Evolutionary conservation across 2,888 invertebrate genomes (phyloP).

Genomic region (Tinea trinotella): DNA sequence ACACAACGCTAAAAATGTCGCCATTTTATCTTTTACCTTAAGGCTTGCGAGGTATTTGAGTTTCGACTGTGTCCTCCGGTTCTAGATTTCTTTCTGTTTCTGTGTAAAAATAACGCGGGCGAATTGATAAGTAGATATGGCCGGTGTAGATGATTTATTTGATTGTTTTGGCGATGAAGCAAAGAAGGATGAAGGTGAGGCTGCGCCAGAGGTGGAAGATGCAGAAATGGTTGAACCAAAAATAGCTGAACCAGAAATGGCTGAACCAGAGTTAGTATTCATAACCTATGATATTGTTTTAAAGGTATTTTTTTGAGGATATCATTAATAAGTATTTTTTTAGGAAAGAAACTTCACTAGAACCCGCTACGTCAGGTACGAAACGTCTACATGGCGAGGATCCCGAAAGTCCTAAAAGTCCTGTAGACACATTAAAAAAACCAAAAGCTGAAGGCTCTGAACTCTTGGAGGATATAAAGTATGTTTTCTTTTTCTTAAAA

Average conservation of each 20-base stretch:
- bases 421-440: constrained; percentile 48
- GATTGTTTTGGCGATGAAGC: constrained; percentile 56
- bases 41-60: no score
- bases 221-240: constrained; percentile 34
- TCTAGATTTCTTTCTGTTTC: no score
- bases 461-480: constrained; percentile 52
- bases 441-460: constrained; percentile 44
- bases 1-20: no score
- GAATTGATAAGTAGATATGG: constrained; percentile 33
- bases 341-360: not conserved
- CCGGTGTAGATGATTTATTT: constrained; percentile 49
- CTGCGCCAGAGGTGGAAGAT: constrained; percentile 30
- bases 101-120: not conserved
- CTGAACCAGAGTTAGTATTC: constrained; percentile 26
- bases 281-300: constrained; percentile 1
- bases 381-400: not conserved
- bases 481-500: no score
- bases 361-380: constrained; percentile 23
- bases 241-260: constrained; percentile 34
- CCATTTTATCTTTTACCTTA: no score
- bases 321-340: no score
- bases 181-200: not conserved
- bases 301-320: not conserved
- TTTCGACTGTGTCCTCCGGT: no score
- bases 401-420: constrained; percentile 36